These are phyloP conservation scores for Brachypterus glaber DNA, from an alignment of 2,888 invertebrate genomes.

Conservation along the genomic window DNA sequence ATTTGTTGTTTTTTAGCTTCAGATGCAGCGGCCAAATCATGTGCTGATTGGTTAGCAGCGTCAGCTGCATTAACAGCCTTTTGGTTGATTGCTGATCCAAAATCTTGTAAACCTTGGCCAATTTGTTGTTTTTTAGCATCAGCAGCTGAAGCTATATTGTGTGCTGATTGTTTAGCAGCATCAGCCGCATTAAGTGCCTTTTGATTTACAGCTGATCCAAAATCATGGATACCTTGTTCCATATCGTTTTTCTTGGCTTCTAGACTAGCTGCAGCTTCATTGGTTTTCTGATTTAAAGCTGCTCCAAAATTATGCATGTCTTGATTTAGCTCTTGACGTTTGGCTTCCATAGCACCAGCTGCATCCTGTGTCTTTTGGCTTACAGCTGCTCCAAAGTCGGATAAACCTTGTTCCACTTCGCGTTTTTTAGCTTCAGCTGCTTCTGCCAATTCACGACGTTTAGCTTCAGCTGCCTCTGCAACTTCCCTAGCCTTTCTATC, in stretches of 20 bases:
- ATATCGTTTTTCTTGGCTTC: conserved; percentile 18
- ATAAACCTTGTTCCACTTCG: conserved; percentile 4
- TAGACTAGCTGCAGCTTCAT: conserved; percentile 14
- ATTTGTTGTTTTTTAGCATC: conserved; percentile 18
- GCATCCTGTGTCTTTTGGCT: conserved; percentile 11
- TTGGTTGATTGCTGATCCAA: conserved; percentile 8
- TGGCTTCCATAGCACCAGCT: conserved; percentile 14
- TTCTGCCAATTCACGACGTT: conserved; percentile 21
- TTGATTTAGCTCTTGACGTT: conserved; percentile 10
- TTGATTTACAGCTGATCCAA: conserved; percentile 9
- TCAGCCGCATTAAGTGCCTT: conserved; percentile 6
- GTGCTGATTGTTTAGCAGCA: too few relatives aligned
- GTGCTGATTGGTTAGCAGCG: conserved; percentile 19
- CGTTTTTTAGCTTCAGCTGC: conserved; percentile 18
- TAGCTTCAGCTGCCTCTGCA: conserved; percentile 19
- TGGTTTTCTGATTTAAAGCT: conserved; percentile 8
- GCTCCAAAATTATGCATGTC: conserved; percentile 4
- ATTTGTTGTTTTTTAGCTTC: conserved; percentile 11
- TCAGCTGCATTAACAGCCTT: conserved; percentile 10
- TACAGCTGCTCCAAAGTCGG: conserved; percentile 6
- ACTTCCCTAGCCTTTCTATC: too few relatives aligned
- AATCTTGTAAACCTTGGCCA: conserved; percentile 10
- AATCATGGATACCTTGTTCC: conserved; percentile 9
- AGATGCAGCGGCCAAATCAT: conserved; percentile 20
- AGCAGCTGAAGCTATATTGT: conserved; percentile 14